These are phyloP conservation scores for Gambelia wislizenii DNA, from an alignment of 2,797 vertebrate genomes.

Conservation along the genomic window DNA sequence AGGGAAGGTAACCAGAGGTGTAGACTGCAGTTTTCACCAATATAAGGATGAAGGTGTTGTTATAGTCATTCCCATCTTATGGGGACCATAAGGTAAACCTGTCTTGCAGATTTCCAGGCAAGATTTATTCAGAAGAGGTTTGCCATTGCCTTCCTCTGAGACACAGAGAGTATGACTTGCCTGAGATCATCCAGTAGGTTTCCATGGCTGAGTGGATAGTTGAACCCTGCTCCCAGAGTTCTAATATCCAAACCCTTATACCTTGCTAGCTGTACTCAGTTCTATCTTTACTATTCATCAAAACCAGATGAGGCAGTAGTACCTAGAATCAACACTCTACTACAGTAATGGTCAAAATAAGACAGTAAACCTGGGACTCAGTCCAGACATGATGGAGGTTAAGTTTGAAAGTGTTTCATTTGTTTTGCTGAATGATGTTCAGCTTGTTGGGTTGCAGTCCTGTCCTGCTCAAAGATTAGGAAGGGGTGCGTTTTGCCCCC, in stretches of 20 bases:
- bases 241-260: too few relatives aligned
- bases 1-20: not conserved
- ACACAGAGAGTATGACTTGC: too few relatives aligned
- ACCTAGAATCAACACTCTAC: not conserved
- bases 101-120: too few relatives aligned
- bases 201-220: too few relatives aligned
- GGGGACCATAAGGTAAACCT: too few relatives aligned
- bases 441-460: not conserved
- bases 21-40: not conserved
- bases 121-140: too few relatives aligned
- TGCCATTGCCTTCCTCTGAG: too few relatives aligned
- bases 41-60: not conserved
- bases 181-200: too few relatives aligned
- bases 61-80: too few relatives aligned
- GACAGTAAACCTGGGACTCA: not conserved
- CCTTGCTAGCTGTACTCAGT: too few relatives aligned
- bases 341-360: not conserved
- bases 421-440: not conserved
- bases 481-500: too few relatives aligned
- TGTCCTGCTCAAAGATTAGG: not conserved
- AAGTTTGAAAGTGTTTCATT: not conserved
- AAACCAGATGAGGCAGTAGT: not conserved
- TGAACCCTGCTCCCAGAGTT: too few relatives aligned
- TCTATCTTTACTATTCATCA: not conserved
- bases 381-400: not conserved